Evolutionary conservation across 2,888 invertebrate species (phyloP).

Genomic region (Andricus curvator): DNA sequence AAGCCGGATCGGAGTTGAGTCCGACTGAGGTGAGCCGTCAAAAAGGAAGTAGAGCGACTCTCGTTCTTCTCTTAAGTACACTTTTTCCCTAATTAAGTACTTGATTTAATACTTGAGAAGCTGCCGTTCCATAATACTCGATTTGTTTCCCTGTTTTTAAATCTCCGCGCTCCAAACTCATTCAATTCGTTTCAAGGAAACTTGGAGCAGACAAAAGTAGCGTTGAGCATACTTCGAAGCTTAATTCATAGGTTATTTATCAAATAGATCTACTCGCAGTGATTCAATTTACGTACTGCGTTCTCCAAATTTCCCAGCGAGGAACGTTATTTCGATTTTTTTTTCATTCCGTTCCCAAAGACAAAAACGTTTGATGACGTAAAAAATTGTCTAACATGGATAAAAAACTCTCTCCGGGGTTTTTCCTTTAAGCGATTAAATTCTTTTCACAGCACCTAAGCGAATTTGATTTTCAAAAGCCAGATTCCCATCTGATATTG

Average conservation of each 20-base stretch:
- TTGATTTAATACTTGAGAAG: constrained; percentile 38
- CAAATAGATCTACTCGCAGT: constrained; percentile 6
- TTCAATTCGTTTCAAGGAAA: constrained; percentile 8
- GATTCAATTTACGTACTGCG: constrained; percentile 7
- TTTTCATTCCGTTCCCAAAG: background rate
- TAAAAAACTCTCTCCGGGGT: constrained; percentile 35
- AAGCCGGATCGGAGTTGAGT: constrained; percentile 23
- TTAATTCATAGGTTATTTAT: background rate
- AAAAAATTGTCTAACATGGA: constrained; percentile 28
- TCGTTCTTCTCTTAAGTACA: constrained; percentile 16
- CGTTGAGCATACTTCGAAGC: constrained; percentile 13
- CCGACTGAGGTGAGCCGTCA: constrained; percentile 20
- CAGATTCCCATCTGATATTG: background rate
- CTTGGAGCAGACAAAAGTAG: constrained; percentile 1
- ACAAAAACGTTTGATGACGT: constrained; percentile 8
- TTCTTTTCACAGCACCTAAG: constrained; percentile 32
- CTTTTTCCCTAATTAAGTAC: constrained; percentile 40
- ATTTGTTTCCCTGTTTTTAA: background rate
- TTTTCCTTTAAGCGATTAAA: background rate
- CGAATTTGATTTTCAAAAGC: constrained; percentile 37
- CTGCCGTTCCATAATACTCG: constrained; percentile 28
- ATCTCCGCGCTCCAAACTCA: background rate
- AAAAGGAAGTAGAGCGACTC: constrained; percentile 28
- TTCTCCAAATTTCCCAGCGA: background rate
- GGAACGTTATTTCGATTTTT: background rate